phyloP scores from a whole-genome alignment of 2,797 vertebrate genomes.

The Parambassis ranga region DNA sequence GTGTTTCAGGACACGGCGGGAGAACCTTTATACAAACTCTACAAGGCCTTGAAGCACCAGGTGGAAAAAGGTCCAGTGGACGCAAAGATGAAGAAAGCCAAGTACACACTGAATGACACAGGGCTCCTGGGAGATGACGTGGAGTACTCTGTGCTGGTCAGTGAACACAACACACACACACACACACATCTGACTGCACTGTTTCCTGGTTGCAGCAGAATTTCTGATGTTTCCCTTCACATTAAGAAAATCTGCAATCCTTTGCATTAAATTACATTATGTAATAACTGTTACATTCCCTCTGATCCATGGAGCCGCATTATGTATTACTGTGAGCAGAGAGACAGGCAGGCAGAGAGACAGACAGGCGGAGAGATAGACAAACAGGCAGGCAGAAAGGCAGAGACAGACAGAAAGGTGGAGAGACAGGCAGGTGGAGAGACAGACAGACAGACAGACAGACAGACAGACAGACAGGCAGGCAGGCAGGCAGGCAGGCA shows the following conservation, averaged over 20 bases:
- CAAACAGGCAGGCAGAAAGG: too few species aligned
- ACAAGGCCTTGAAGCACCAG: slow-evolving; percentile 96
- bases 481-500: too few species aligned
- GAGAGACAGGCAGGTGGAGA: too few species aligned
- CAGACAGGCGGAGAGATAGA: too few species aligned
- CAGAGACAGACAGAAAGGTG: too few species aligned
- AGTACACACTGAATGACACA: slow-evolving; percentile 96
- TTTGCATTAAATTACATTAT: background rate
- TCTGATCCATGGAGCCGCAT: background rate
- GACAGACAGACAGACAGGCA: too few species aligned
- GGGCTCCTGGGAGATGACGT: slow-evolving; percentile 96
- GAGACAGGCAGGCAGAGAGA: too few species aligned
- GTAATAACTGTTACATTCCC: background rate
- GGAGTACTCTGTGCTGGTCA: slow-evolving; percentile 90
- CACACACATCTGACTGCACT: too few species aligned
- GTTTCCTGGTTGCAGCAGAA: background rate
- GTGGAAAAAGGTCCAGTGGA: slow-evolving; percentile 97
- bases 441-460: too few species aligned
- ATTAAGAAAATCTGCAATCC: background rate
- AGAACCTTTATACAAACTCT: slow-evolving; percentile 94
- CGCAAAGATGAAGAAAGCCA: slow-evolving; percentile 92
- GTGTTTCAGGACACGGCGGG: slow-evolving; percentile 88
- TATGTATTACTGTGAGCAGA: background rate
- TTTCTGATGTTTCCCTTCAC: background rate
- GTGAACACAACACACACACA: slow-evolving; percentile 18